Evolutionary conservation across 2,888 invertebrate species (phyloP).

Genomic region (Brachyptera risi): DNA sequence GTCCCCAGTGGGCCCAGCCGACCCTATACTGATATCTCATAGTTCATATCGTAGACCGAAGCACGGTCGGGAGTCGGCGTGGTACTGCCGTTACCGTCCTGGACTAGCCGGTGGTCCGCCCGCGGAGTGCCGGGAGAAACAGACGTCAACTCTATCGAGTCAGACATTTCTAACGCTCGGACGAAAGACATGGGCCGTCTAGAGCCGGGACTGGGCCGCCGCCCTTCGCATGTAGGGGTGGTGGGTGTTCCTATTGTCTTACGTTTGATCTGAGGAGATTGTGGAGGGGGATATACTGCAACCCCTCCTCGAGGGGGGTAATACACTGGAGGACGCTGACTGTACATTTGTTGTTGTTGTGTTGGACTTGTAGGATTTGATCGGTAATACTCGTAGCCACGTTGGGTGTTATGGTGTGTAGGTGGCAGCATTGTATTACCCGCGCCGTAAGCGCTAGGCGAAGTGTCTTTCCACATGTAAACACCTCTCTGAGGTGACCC

Average conservation of each 20-base stretch:
- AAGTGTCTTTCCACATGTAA: constrained; percentile 76
- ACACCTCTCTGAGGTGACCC: constrained; percentile 80
- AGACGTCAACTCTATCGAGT: constrained; percentile 75
- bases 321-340: constrained; percentile 44
- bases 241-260: constrained; percentile 44
- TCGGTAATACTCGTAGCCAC: constrained; percentile 52
- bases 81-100: constrained; percentile 44
- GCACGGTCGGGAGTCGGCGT: constrained; percentile 75
- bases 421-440: constrained; percentile 25
- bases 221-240: constrained; percentile 43
- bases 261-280: constrained; percentile 55
- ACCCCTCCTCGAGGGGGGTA: constrained; percentile 65
- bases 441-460: constrained; percentile 56
- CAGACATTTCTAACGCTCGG: constrained; percentile 83
- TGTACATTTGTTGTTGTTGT: constrained; percentile 47
- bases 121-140: constrained; percentile 45
- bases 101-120: constrained; percentile 36
- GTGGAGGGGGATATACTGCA: constrained; percentile 60
- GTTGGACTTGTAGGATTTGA: constrained; percentile 75
- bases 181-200: constrained; percentile 84
- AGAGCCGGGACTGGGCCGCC: constrained; percentile 37
- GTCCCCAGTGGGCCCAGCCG: constrained; percentile 34
- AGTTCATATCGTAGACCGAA: constrained; percentile 91
- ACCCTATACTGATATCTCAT: constrained; percentile 89
- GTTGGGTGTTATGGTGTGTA: constrained; percentile 35